Evolutionary conservation across 2,113 vertebrate species (phyloP), one percentile per base, ranked within the genome.

Genomic region (Petaurus breviceps): DNA sequence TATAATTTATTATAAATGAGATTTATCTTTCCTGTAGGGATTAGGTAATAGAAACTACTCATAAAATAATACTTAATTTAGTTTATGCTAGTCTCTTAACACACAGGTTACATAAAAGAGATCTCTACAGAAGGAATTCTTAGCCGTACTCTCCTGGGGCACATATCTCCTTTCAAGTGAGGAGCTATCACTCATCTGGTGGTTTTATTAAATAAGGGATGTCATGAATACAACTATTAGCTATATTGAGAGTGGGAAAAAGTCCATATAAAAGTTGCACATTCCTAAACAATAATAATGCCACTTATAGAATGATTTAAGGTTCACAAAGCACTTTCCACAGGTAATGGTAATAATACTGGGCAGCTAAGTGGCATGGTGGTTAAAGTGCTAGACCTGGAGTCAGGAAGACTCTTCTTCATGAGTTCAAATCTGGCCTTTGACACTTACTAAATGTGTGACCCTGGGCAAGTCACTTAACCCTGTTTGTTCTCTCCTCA

Each of bases 211-310:
- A 90, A 92, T 24, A 92, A 3, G 43, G 53, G 11, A 61, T 54
- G 14, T 14, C 92, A 19, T 92, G 14, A 96, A 94, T 91, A 54
- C 6, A 91, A 90, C 47, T 94, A 25, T 95, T 53, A 90, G n/a
- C 50, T 51, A 89, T 12, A 26, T 10, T 51, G 51, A 91, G 52
- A 47, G 7, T 7, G n/a, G 91, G 90, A 47, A 93, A 94, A 3
- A 49, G 57, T 31, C 24, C 23, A 90, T 49, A 49, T n/a, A n/a
- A 77, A 68, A 77, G 31, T 77, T 77, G 61, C 12, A 19, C 12
- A 77, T 68, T 68, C 57, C 31, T 77, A 37, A 77, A 77, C 14
- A 68, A 68, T 77, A n/a, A n/a, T 77, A n/a, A n/a, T n/a, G 12
- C n/a, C 61, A 14, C 31, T 77, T 77, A n/a, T 16, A 37, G 14